Base-by-base conservation (phyloP, 2,797 vertebrate genomes). In the Ctenosaura bakeri region DNA sequence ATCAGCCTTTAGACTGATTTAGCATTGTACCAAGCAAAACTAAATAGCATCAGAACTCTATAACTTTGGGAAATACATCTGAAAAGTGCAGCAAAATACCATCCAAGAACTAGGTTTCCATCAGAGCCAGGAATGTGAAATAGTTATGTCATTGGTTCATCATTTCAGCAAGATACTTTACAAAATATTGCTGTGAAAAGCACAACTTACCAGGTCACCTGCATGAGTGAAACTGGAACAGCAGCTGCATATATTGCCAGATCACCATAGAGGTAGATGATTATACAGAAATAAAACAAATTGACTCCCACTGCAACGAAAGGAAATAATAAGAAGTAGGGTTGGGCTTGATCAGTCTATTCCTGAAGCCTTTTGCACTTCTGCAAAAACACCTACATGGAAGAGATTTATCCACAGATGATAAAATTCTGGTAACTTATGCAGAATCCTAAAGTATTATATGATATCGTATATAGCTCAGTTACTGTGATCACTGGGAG, bases 221-320 rank as follows among this genome's bases (percentile, higher is more conserved):
- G 98, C 98, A 99, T 99, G 56, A 99, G 98, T 0, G 99, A 99
- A 85, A 99, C 97, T 0, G 99, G 99, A 59, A 99, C 99, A 0
- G 99, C 99, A 0, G 99, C 98, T 0, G 99, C 99, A 0, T 99
- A 99, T 97, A 99, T 99, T 86, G 99, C 99, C 96, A 99, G 96
- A 95, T 99, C 99, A 89, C 99, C 99, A 0, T 99, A 99, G 94
- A 99, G 98, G 95, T 99, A 99, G 89, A 99, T 95, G 6, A 99
- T 99, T 95, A 99, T 98, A 97, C 99, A 99, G 97, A 99, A 98
- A 96, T 99, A 99, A 97, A 99, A 99, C 97, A 99, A 97, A 95
- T 99, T 99, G 96, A 99, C 98, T 0, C 99, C 99, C 89, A 99
- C 99, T 99, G 97, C 26, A 97, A 95, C 95, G 85, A 97, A 73